These are phyloP conservation scores for Pterocles gutturalis DNA, from an alignment of 2,113 vertebrate genomes.

Conservation along the genomic window DNA sequence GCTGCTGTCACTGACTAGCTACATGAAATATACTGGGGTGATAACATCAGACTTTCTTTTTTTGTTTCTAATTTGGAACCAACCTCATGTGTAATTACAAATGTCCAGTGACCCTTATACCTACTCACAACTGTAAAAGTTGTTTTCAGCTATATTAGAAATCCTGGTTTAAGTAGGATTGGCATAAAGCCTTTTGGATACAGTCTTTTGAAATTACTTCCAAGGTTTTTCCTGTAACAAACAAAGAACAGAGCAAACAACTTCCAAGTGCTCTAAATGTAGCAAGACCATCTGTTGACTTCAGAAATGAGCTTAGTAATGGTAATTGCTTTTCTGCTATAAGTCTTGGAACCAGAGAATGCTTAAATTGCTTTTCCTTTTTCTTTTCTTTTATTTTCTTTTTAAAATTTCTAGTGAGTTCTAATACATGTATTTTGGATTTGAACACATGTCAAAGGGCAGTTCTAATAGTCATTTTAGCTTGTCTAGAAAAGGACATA, in stretches of 20 bases:
- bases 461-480: background rate
- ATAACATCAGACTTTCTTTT: background rate
- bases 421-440: background rate
- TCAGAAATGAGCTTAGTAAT: conserved; percentile 2
- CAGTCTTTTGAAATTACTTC: background rate
- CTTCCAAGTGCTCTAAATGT: background rate
- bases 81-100: background rate
- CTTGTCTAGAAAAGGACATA: background rate
- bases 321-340: background rate
- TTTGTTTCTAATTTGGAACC: background rate
- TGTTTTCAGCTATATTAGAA: background rate
- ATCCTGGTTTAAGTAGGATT: background rate
- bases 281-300: conserved; percentile 8
- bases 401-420: background rate
- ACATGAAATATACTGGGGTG: background rate
- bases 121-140: background rate
- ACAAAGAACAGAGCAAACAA: background rate
- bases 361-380: background rate
- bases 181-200: background rate
- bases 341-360: background rate
- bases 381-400: background rate
- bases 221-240: conserved; percentile 14
- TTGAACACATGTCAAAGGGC: background rate
- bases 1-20: background rate
- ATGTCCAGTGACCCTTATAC: background rate